These are phyloP conservation scores for Tinamus major DNA, from an alignment of 2,797 vertebrate species.

Conservation along the genomic window DNA sequence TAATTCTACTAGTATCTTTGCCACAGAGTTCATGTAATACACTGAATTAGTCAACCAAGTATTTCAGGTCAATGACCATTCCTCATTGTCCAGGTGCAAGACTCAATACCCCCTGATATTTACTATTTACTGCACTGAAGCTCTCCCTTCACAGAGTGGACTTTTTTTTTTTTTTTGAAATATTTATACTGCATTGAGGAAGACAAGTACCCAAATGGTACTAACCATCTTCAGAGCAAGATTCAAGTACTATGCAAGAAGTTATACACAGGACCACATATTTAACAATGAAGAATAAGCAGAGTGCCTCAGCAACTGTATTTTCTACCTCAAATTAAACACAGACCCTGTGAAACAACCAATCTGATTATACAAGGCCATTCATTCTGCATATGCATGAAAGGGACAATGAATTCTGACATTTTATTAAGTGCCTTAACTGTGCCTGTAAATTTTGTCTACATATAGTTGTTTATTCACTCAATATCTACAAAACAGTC, in stretches of 20 bases:
- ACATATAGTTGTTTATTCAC: constrained; percentile 6
- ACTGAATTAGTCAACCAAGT: neutral
- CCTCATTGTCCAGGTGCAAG: neutral
- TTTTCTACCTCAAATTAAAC: neutral
- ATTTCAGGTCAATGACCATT: neutral
- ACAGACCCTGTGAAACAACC: neutral
- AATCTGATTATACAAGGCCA: neutral
- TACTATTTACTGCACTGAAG: neutral
- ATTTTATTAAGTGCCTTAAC: neutral
- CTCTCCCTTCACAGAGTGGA: neutral
- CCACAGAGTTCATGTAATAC: neutral
- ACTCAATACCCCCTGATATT: neutral
- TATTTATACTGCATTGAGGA: neutral
- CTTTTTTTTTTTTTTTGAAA: neutral
- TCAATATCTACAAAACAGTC: neutral
- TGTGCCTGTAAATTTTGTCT: neutral
- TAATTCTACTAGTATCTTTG: neutral
- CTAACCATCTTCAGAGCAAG: neutral
- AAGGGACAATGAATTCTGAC: neutral
- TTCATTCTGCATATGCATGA: neutral
- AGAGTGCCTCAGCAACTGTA: neutral
- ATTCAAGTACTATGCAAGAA: neutral
- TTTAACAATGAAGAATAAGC: neutral
- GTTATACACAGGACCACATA: neutral
- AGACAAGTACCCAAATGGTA: neutral